Percentiles rank a stretch among this genome's conserved stretches.
These are phyloP conservation scores for Mesoligia furuncula DNA, from an alignment of 2,888 invertebrate genomes.

Conservation along the genomic window DNA sequence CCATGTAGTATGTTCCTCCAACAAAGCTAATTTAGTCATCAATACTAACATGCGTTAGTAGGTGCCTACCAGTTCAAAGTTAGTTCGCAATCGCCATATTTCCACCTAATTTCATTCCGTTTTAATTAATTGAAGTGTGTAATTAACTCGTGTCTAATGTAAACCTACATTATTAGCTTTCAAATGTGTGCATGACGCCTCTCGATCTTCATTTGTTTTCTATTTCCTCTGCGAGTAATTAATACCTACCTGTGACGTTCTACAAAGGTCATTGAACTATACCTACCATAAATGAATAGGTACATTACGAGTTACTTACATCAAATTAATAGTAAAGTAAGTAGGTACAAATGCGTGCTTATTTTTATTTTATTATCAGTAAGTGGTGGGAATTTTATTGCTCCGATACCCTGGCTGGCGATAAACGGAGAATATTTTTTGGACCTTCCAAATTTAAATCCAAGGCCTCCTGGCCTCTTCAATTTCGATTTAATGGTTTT, in stretches of 20 bases:
- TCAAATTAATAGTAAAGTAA: neutral
- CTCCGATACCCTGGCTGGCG: constrained; percentile 29
- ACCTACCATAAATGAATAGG: neutral
- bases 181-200: constrained; percentile 5
- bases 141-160: constrained; percentile 1
- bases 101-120: constrained; percentile 11
- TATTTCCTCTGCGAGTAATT: constrained; percentile 19
- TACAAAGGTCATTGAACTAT: constrained; percentile 35
- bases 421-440: constrained; percentile 39
- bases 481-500: constrained; percentile 28
- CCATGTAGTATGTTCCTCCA: neutral
- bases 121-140: constrained; percentile 10
- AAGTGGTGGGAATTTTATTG: constrained; percentile 26
- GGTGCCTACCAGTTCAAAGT: neutral
- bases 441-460: constrained; percentile 17
- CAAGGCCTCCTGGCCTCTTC: neutral
- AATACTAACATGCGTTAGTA: neutral
- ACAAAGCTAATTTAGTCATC: neutral
- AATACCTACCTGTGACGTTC: constrained; percentile 10
- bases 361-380: constrained; percentile 22
- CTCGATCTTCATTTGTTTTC: constrained; percentile 24
- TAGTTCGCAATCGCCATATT: constrained; percentile 2
- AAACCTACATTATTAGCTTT: constrained; percentile 29
- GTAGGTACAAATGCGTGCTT: neutral
- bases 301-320: neutral